Evolutionary conservation across 2,888 invertebrate genomes (phyloP).

Genomic region (Eilema caniola): DNA sequence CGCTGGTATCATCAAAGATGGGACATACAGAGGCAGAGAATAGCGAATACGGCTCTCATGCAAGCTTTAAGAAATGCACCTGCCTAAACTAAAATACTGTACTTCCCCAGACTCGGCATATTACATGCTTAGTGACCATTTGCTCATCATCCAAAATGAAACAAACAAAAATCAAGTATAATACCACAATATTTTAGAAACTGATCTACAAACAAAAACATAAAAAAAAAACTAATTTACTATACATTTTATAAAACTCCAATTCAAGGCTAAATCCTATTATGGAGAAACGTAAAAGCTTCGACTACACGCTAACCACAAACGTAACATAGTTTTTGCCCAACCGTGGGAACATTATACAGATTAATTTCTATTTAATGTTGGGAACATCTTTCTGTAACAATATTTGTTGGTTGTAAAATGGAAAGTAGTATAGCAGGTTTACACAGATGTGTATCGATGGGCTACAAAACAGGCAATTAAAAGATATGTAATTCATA

Average conservation of each 20-base stretch:
- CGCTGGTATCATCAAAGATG: too few species aligned
- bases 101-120: neutral
- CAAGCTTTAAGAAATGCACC: neutral
- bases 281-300: slow-evolving; percentile 48
- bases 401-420: slow-evolving; percentile 64
- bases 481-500: slow-evolving; percentile 32
- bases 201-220: neutral
- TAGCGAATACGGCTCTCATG: too few species aligned
- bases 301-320: slow-evolving; percentile 24
- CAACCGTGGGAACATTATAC: slow-evolving; percentile 45
- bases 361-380: slow-evolving; percentile 56
- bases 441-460: slow-evolving; percentile 32
- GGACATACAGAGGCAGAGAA: too few species aligned
- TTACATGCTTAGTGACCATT: neutral
- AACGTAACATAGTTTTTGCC: slow-evolving; percentile 45
- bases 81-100: too few species aligned
- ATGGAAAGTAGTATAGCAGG: slow-evolving; percentile 64
- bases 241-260: slow-evolving; percentile 24
- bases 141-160: neutral
- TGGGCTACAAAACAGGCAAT: slow-evolving; percentile 36
- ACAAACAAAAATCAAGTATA: neutral
- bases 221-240: slow-evolving; percentile 5
- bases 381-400: slow-evolving; percentile 62
- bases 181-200: neutral
- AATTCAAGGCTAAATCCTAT: slow-evolving; percentile 29